Conservation (phyloP, 2,888 invertebrate genomes). For the Idaea aversata region DNA sequence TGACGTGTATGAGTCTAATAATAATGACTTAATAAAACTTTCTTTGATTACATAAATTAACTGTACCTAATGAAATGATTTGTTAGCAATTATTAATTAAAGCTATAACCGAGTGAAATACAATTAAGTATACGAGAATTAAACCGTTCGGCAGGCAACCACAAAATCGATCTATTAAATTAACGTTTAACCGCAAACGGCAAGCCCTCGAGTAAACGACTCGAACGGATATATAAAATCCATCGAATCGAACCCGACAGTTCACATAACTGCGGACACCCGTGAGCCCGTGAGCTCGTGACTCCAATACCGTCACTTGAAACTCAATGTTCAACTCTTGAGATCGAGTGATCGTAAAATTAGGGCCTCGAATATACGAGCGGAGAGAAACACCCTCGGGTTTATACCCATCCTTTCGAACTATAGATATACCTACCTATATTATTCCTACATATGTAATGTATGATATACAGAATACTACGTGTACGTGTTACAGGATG, state of each 20-base stretch:
- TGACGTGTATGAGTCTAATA: too few relatives aligned
- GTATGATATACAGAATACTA: constrained; percentile 1
- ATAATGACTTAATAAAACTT: too few relatives aligned
- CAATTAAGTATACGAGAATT: constrained; percentile 12
- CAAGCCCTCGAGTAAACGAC: constrained; percentile 48
- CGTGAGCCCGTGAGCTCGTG: constrained; percentile 29
- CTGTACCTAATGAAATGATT: too few relatives aligned
- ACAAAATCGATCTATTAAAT: constrained; percentile 63
- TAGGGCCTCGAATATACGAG: constrained; percentile 51
- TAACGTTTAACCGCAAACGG: constrained; percentile 62
- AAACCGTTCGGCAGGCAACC: constrained; percentile 42
- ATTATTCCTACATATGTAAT: too few relatives aligned
- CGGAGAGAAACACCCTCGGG: constrained; percentile 18
- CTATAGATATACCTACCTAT: constrained; percentile 21
- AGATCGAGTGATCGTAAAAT: constrained; percentile 71
- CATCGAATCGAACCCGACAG: constrained; percentile 70
- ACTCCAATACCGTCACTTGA: constrained; percentile 69
- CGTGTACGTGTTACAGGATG: constrained; percentile 20
- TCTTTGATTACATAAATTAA: too few relatives aligned
- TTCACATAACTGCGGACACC: constrained; percentile 59
- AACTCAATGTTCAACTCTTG: constrained; percentile 67
- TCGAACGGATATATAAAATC: constrained; percentile 67
- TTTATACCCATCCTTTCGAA: constrained; percentile 23
- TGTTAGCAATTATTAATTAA: neutral
- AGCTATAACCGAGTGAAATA: constrained; percentile 1